Base-by-base conservation (phyloP, 1,140 invertebrate species). In the Drosophila subpulchrella region DNA sequence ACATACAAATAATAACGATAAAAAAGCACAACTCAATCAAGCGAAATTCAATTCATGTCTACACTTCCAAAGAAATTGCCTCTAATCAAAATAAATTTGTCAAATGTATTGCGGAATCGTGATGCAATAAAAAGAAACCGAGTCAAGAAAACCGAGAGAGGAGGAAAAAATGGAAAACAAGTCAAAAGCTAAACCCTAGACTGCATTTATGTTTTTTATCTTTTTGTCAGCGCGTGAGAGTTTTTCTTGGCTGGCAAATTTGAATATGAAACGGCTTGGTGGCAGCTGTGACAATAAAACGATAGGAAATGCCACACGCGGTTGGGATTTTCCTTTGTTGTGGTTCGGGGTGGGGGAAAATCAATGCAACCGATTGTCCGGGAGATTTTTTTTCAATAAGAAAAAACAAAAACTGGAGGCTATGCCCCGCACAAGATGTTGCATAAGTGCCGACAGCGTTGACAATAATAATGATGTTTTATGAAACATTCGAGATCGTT, bases 11-110 rank as follows among this genome's bases (percentile, higher is more conserved):
- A 47, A 72, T 58, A 71, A 71, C 54, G 41, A 72, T 50, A 71
- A 72, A 72, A 70, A 20, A n/a, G 44, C 51, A 81, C 68, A 86
- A 62, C 78, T 86, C 82, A 84, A 84, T 84, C 82, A 84, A 70
- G 62, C 75, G 44, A 84, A 75, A 84, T 84, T 84, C 68, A 81
- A 85, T 85, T 86, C 81, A 77, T 77, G 81, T 67, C 77, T 66
- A 60, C 66, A 76, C 72, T 67, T 79, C 48, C 63, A 75, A 84
- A 81, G 81, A 85, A 85, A 85, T 85, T 78, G 82, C 61, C 66
- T 75, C 78, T 86, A 85, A 82, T 85, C 80, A 86, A 86, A 86
- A 86, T 85, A 86, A 82, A 85, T 86, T 85, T 85, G 78, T 85
- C 82, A 85, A 85, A 86, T 78, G 78, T 81, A 81, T 86, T 86